Base-by-base conservation (phyloP, 2,888 invertebrate species). In the Caenorhabditis doughertyi region DNA sequence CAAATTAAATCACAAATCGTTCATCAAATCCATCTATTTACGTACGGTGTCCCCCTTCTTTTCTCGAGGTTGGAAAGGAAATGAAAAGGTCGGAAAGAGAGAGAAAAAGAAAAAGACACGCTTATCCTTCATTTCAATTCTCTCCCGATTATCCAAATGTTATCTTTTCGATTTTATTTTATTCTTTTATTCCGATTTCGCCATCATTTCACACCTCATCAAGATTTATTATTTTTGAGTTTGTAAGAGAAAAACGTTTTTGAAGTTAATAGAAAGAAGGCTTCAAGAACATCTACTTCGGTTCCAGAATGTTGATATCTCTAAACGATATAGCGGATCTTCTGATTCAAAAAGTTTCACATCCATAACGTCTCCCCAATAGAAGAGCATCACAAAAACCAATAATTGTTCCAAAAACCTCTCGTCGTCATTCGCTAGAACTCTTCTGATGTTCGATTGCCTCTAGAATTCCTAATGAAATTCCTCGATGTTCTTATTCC, bases 111-210 rank as follows among this genome's bases (percentile, higher is more conserved):
- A 62, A 49, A n/a, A 49, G 71, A 73, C 64, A 73, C 73, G 73
- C 73, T 73, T 73, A 73, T 73, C 65, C 62, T 11, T 16, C 53
- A 11, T 53, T 29, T 72, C 53, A 16, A 47, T 47, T 68, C 29
- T 35, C 25, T 47, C 18, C 73, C 68, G 68, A 76, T 76, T 76
- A 76, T 68, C 76, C 76, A 76, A 76, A 67, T 76, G 76, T 76
- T 76, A 76, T 76, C 76, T 76, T 68, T 76, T 70, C 68, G 47
- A 62, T 62, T 65, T 27, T 51, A 32, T 55, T 47, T 70, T 2
- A 25, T 13, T 18, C 16, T 60, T 11, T 18, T 32, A n/a, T n/a
- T n/a, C n/a, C n/a, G 4, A 8, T 35, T 23, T 58, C 25, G 21
- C 39, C 18, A 49, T 8, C 11, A 51, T 65, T 73, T 73, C 73